Base-by-base conservation (phyloP, 2,888 invertebrate species). In the Scaptomyza reducta region DNA sequence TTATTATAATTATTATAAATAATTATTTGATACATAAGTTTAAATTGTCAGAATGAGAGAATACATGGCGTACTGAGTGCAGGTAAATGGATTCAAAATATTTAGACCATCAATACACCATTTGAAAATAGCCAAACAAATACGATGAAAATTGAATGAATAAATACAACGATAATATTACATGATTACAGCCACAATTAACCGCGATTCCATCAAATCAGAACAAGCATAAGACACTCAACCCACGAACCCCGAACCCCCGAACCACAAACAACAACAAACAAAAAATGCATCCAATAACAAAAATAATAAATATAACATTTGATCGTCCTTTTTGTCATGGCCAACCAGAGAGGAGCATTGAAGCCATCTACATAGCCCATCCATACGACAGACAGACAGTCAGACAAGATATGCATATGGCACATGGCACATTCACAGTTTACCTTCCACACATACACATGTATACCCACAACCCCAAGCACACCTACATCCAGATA, bases 171-270 rank as follows among this genome's bases (percentile, higher is more conserved):
- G 55, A 82, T 35, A 25, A 22, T 40, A 57, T 49, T 35, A 29
- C 44, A 33, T 46, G 46, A 49, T 58, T 35, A 53, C 35, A 59
- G 16, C 46, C 27, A 41, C 57, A 71, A 60, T 66, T 60, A 60
- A 60, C 29, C 56, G 62, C 57, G 59, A 62, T 25, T 74, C 72
- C 77, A 71, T 58, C 70, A 71, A 73, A 73, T 82, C 89, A 84
- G 70, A 79, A 82, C 89, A 88, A 88, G 87, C 87, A 89, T 89
- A 79, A 71, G 25, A 86, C 83, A 88, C 80, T 75, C 1, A 69
- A 59, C 53, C 63, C 68, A 54, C 31, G 50, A 64, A 58, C 54
- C 68, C 56, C 31, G 50, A 64, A 58, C 54, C 60, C 18, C 44
- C 25, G 14, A 38, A 16, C 45, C 58, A 66, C 56, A 55, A 64